Percentiles rank a stretch among this genome's conserved stretches.
These are phyloP conservation scores for Otolemur garnettii DNA, from an alignment of 2,113 vertebrate genomes.

Conservation along the genomic window DNA sequence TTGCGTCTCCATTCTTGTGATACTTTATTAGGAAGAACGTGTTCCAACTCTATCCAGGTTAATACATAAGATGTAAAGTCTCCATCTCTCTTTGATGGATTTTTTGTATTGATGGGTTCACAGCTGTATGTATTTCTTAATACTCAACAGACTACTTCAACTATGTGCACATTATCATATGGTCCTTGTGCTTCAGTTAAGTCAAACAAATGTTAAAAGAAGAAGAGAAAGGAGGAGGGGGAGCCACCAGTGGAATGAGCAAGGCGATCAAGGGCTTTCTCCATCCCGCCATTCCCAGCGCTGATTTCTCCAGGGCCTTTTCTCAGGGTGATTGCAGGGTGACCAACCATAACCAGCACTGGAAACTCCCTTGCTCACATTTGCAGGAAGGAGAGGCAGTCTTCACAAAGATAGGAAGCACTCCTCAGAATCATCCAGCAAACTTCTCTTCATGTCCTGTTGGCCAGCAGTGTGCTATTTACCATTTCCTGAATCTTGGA, in stretches of 20 bases:
- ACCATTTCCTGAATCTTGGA: neutral
- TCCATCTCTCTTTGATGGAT: too few relatives aligned
- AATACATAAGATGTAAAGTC: too few relatives aligned
- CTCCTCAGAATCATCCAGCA: neutral
- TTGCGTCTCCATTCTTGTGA: too few relatives aligned
- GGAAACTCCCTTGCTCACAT: neutral
- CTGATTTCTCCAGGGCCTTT: neutral
- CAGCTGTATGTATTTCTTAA: neutral
- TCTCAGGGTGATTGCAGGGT: neutral
- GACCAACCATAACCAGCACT: neutral
- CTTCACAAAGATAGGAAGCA: neutral
- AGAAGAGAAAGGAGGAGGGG: neutral
- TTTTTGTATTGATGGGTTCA: neutral
- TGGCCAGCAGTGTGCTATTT: neutral
- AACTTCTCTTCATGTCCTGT: neutral
- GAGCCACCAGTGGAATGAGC: accelerated
- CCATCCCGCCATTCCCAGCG: accelerated
- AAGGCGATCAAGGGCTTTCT: too few relatives aligned
- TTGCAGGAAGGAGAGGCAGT: neutral
- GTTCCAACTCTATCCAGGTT: too few relatives aligned
- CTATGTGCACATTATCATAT: neutral
- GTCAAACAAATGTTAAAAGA: neutral
- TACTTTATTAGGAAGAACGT: too few relatives aligned
- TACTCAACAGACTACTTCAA: neutral
- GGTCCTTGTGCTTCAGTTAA: neutral